A percentile compares a stretch with the other conserved stretches of the same genome.
These are phyloP conservation scores for Norana najaformis DNA, from an alignment of 2,888 invertebrate genomes.

Conservation along the genomic window DNA sequence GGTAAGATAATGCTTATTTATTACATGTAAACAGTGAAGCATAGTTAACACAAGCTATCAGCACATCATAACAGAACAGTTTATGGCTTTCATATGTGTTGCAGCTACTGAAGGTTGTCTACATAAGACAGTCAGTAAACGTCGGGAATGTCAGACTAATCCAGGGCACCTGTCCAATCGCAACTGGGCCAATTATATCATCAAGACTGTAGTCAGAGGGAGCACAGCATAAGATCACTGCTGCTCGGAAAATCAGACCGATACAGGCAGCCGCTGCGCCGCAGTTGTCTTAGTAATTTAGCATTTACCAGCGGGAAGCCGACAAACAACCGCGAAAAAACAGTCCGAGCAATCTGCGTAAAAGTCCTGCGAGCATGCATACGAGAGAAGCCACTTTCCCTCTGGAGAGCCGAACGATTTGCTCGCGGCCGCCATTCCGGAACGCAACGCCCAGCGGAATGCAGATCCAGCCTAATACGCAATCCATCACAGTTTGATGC, in stretches of 20 bases:
- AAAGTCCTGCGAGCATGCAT: background rate
- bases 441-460: background rate
- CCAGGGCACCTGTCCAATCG: background rate
- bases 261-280: background rate
- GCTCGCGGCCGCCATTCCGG: background rate
- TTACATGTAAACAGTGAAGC: too few species aligned
- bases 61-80: too few species aligned
- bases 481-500: conserved; percentile 13
- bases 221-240: background rate
- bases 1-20: too few species aligned
- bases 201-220: background rate
- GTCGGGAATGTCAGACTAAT: background rate
- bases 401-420: background rate
- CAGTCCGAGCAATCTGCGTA: background rate
- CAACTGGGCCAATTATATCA: background rate
- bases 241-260: background rate
- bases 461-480: background rate
- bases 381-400: background rate
- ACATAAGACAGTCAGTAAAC: background rate
- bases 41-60: too few species aligned
- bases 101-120: background rate
- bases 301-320: conserved; percentile 7
- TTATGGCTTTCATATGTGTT: too few species aligned
- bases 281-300: conserved; percentile 13
- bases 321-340: background rate